Evolutionary conservation across 2,797 vertebrate species (phyloP), one percentile per base, ranked within the genome.

Genomic region (Malurus leucopterus): DNA sequence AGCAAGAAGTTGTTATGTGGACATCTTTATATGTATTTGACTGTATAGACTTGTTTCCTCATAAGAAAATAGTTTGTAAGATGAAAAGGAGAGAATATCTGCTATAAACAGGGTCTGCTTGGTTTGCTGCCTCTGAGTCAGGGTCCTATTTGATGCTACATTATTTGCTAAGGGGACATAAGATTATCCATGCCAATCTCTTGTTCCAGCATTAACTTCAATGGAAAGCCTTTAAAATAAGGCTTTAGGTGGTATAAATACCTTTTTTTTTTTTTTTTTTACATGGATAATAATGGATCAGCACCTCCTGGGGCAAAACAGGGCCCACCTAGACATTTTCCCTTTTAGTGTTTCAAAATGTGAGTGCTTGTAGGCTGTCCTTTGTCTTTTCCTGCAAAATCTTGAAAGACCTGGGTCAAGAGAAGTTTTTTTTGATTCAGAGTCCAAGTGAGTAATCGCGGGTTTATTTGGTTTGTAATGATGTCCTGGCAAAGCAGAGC

Each of bases 121-220:
- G 15, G 6, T 43, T 27, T 58, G 12, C 11, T 57, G 15, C 13
- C 22, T 0, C 0, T 46, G 30, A 8, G 7, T 73, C 29, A 54
- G 29, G 38, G 12, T 58, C 19, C 30, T 65, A 1, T 44, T 70
- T 1, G 0, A 44, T 62, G 36, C 7, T 65, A 12, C 19, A 14
- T 10, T 4, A 13, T 20, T 36, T 38, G 54, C 29, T 41, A 61
- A 58, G 8, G 8, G 3, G 6, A 41, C 29, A 24, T 22, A 64
- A 77, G 5, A 53, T 51, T 32, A 67, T 34, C 13, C 10, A 47
- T 27, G 6, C 15, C 59, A 21, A n/a, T 69, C 11, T 61, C 16
- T 79, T 71, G 27, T 78, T 65, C 8, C 15, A 19, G 19, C 9
- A 6, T 58, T 65, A 72, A 47, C 8, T 65, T 34, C 58, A 59